These are phyloP conservation scores for Oostethus manadensis DNA, from an alignment of 2,113 vertebrate genomes.

Conservation along the genomic window DNA sequence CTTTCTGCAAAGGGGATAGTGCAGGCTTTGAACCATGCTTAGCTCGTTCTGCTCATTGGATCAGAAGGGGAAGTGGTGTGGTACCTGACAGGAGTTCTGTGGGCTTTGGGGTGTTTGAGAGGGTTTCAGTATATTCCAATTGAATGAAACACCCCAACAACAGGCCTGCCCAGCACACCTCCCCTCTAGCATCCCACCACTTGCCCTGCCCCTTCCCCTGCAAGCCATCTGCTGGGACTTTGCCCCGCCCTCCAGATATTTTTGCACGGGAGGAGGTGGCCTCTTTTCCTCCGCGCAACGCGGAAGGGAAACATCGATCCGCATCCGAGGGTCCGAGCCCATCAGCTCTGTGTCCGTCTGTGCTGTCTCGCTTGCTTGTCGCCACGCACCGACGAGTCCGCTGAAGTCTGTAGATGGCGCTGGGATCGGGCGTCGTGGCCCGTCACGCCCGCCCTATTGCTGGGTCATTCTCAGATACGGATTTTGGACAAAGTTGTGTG, in stretches of 20 bases:
- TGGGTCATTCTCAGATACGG: no score
- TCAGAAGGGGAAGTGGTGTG: conserved; percentile 25
- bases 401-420: no score
- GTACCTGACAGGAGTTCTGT: conserved; percentile 36
- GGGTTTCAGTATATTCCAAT: not conserved
- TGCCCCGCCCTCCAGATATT: conserved; percentile 28
- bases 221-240: conserved; percentile 43
- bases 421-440: no score
- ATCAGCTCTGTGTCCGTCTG: conserved; percentile 42
- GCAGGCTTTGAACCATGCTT: conserved; percentile 63
- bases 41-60: conserved; percentile 45
- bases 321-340: conserved; percentile 30
- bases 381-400: conserved; percentile 6
- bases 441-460: no score
- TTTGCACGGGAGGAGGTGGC: conserved; percentile 27
- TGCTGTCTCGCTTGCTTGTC: conserved; percentile 52
- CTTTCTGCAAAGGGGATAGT: conserved; percentile 62
- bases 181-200: conserved; percentile 32
- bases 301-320: conserved; percentile 28
- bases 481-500: no score
- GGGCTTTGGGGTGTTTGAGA: conserved; percentile 24
- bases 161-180: conserved; percentile 15
- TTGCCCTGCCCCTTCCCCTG: conserved; percentile 27
- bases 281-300: conserved; percentile 22
- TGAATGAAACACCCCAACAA: conserved; percentile 1